phyloP scores from a whole-genome alignment of 2,113 vertebrate species.

The Myrmecophaga tridactyla region DNA sequence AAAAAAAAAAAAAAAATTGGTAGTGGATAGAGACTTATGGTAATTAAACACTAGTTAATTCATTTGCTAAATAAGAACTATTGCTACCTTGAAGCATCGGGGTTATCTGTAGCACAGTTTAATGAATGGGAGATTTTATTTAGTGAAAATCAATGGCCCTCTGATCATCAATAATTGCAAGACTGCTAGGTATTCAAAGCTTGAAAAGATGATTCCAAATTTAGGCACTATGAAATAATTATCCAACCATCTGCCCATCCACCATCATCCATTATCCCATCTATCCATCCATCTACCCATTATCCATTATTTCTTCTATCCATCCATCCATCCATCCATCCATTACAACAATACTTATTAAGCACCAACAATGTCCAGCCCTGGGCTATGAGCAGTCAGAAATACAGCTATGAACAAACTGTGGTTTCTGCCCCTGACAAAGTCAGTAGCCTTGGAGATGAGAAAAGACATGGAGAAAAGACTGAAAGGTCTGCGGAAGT shows the following conservation, averaged over 20 bases:
- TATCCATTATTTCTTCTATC: too few species aligned
- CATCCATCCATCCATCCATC: neutral
- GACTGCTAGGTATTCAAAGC: neutral
- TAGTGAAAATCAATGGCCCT: slow-evolving; percentile 57
- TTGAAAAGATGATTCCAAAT: neutral
- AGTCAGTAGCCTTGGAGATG: neutral
- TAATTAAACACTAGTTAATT: slow-evolving; percentile 73
- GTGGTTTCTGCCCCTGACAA: neutral
- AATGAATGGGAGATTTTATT: slow-evolving; percentile 45
- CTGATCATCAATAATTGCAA: slow-evolving; percentile 48
- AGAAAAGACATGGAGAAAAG: neutral
- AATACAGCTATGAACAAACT: neutral
- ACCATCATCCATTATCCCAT: neutral
- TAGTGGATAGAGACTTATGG: slow-evolving; percentile 55
- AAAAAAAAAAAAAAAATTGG: slow-evolving; percentile 2
- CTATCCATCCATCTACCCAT: neutral
- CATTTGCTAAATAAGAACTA: slow-evolving; percentile 47
- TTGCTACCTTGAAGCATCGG: neutral
- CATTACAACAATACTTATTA: neutral
- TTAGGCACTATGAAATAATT: neutral
- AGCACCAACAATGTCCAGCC: neutral
- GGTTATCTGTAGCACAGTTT: slow-evolving; percentile 54
- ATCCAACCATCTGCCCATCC: neutral
- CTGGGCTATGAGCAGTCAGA: neutral
- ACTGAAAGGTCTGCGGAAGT: neutral